A percentile compares a stretch with the other conserved stretches of the same genome.
phyloP scores from a whole-genome alignment of 2,888 invertebrate species.

The Rhodophaea formosa region DNA sequence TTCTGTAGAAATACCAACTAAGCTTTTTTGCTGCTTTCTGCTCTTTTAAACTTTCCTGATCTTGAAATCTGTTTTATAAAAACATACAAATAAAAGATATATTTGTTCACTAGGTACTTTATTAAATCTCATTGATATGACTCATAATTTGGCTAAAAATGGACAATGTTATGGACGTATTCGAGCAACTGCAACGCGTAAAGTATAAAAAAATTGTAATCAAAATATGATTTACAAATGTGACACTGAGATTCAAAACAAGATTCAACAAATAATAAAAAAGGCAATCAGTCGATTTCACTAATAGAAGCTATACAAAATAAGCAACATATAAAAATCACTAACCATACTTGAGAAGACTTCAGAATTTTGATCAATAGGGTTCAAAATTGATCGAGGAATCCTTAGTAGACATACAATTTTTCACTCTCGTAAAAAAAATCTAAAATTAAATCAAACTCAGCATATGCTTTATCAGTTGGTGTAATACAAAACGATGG shows the following conservation, averaged over 20 bases:
- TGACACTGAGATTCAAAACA: slow-evolving; percentile 8
- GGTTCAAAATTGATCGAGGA: not conserved
- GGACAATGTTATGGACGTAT: slow-evolving; percentile 51
- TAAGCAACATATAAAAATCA: not conserved
- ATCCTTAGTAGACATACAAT: not conserved
- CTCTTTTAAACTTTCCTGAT: too few relatives aligned
- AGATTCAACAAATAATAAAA: not conserved
- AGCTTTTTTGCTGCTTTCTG: too few relatives aligned
- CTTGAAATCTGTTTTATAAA: too few relatives aligned
- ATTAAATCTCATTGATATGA: slow-evolving; percentile 80
- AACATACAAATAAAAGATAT: not conserved
- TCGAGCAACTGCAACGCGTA: slow-evolving; percentile 43
- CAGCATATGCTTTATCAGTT: too few relatives aligned
- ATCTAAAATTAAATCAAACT: too few relatives aligned
- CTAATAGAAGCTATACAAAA: not conserved
- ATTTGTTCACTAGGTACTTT: slow-evolving; percentile 63
- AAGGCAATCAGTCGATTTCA: not conserved
- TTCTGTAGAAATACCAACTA: too few relatives aligned
- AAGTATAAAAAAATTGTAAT: slow-evolving; percentile 10
- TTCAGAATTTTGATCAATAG: slow-evolving; percentile 1
- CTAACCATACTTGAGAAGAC: slow-evolving; percentile 6
- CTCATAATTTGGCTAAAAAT: slow-evolving; percentile 78
- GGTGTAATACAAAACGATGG: too few relatives aligned
- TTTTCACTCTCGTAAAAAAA: too few relatives aligned
- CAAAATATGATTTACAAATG: not conserved